Percentiles rank a stretch among this genome's conserved stretches.
Evolutionary conservation across 2,888 invertebrate species (phyloP).

Genomic region (Erebia palarica): DNA sequence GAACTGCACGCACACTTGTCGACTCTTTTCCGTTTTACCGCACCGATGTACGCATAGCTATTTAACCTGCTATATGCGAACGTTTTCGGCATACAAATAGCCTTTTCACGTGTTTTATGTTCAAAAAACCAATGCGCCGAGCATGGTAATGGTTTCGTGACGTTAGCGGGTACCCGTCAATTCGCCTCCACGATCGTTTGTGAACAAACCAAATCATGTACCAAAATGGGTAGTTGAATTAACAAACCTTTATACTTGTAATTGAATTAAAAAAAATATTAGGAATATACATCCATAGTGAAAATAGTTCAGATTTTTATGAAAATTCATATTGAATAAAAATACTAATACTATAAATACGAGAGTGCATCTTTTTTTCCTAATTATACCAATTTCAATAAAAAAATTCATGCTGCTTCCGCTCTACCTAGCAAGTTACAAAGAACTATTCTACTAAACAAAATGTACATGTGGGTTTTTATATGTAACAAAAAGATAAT

Average conservation of each 20-base stretch:
- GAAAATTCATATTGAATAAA: too few species aligned
- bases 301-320: background rate
- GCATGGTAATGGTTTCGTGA: conserved; percentile 29
- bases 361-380: too few species aligned
- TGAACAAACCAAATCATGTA: conserved; percentile 7
- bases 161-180: conserved; percentile 24
- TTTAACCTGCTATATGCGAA: conserved; percentile 30
- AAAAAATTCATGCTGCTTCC: too few species aligned
- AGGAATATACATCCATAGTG: background rate
- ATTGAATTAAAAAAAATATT: background rate
- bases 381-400: too few species aligned
- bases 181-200: conserved; percentile 11
- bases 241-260: background rate
- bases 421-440: too few species aligned
- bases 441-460: too few species aligned
- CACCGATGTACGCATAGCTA: conserved; percentile 31
- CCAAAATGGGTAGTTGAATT: background rate
- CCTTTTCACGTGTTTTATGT: conserved; percentile 33
- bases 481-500: too few species aligned
- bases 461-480: too few species aligned
- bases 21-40: conserved; percentile 31
- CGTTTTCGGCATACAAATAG: conserved; percentile 40
- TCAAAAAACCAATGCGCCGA: conserved; percentile 26
- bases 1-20: conserved; percentile 14
- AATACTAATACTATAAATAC: too few species aligned